These are phyloP conservation scores for Lontra canadensis DNA, from an alignment of 2,113 vertebrate genomes.

Conservation along the genomic window DNA sequence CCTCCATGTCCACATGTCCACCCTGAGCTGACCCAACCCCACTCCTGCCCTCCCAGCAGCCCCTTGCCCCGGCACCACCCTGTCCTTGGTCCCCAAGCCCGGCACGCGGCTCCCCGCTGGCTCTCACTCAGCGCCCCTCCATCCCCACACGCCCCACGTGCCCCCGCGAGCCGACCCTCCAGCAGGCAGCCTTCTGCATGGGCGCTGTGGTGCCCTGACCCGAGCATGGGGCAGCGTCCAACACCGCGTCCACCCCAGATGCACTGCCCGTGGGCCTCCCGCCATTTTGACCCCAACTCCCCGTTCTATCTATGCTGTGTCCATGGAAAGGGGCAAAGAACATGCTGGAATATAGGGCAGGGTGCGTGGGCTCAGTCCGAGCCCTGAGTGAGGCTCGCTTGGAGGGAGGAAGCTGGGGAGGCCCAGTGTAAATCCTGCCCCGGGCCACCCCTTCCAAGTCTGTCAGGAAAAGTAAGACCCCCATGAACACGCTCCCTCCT, in stretches of 20 bases:
- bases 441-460: not conserved
- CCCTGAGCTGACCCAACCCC: not conserved
- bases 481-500: not conserved
- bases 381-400: not conserved
- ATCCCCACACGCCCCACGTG: not conserved
- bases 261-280: not conserved
- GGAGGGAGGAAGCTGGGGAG: not conserved
- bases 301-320: not conserved
- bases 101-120: rapidly evolving
- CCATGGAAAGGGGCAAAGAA: not conserved
- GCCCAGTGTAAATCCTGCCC: not conserved
- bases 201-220: not conserved
- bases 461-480: not conserved
- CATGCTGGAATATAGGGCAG: not conserved
- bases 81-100: not conserved
- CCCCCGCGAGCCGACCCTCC: not conserved
- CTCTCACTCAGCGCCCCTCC: not conserved
- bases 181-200: not conserved
- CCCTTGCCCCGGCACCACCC: not conserved
- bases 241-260: not conserved
- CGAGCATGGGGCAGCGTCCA: not conserved
- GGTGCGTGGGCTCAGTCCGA: not conserved
- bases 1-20: not conserved
- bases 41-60: not conserved
- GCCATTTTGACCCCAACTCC: not conserved